Conservation (phyloP, 1,140 invertebrate species). For the Plectrocnemia conspersa region DNA sequence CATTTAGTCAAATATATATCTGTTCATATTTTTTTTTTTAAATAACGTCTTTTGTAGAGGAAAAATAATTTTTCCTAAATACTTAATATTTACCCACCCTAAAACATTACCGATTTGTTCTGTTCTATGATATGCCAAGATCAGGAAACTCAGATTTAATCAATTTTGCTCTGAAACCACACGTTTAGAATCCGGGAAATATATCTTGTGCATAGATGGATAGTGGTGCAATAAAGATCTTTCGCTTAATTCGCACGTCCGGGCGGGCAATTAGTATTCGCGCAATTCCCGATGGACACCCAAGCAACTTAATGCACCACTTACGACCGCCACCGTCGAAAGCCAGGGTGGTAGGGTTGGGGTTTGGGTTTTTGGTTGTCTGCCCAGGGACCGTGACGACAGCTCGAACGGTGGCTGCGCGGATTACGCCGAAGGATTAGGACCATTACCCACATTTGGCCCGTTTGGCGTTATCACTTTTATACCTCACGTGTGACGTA, state of each 20-base stretch:
- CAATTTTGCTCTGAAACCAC: too few species aligned
- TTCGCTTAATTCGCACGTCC: conserved; percentile 4
- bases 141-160: too few species aligned
- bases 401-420: neutral
- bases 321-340: conserved; percentile 12
- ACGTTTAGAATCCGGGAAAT: too few species aligned
- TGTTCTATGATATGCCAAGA: too few species aligned
- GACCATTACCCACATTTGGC: too few species aligned
- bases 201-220: neutral
- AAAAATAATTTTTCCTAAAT: too few species aligned
- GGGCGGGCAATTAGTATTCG: conserved; percentile 10
- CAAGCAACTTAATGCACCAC: conserved; percentile 17
- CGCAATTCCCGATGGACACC: neutral
- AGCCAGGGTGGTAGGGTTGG: conserved; percentile 2
- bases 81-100: too few species aligned
- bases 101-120: too few species aligned
- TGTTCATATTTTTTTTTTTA: too few species aligned
- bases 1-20: too few species aligned
- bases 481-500: neutral
- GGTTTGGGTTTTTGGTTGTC: neutral
- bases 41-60: too few species aligned
- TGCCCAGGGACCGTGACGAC: neutral
- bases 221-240: neutral
- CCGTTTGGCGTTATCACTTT: too few species aligned
- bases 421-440: neutral